These are phyloP conservation scores for Oegoconia quadripuncta DNA, from an alignment of 2,888 invertebrate genomes.

Conservation along the genomic window DNA sequence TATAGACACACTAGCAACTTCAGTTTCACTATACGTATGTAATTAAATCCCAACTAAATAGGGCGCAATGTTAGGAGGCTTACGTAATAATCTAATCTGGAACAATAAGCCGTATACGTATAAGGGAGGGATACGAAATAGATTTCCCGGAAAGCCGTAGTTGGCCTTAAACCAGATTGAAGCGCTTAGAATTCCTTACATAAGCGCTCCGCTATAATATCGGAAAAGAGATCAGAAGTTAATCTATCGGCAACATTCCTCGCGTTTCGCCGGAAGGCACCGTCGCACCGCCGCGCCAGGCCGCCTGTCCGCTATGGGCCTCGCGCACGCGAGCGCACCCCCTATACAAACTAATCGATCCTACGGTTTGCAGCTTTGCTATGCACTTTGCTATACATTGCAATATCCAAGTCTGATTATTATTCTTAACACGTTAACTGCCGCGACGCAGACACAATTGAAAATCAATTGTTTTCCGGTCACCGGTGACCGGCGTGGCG, in stretches of 20 bases:
- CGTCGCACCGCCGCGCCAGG: slow-evolving; percentile 40
- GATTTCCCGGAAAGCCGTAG: slow-evolving; percentile 52
- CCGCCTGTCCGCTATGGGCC: slow-evolving; percentile 33
- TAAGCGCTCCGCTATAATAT: slow-evolving; percentile 73
- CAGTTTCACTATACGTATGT: too few species aligned
- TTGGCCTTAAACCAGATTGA: slow-evolving; percentile 71
- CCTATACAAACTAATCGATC: slow-evolving; percentile 60
- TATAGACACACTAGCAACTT: too few species aligned
- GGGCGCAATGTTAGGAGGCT: too few species aligned
- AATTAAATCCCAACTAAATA: too few species aligned
- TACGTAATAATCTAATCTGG: slow-evolving; percentile 1
- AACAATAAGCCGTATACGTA: not conserved
- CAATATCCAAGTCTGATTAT: too few species aligned
- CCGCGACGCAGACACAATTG: too few species aligned
- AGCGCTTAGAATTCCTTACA: slow-evolving; percentile 74
- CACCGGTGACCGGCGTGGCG: too few species aligned
- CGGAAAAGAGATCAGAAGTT: slow-evolving; percentile 79
- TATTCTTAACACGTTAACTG: too few species aligned
- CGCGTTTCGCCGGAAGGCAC: slow-evolving; percentile 76
- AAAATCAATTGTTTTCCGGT: too few species aligned
- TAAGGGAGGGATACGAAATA: slow-evolving; percentile 32
- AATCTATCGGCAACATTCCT: slow-evolving; percentile 78
- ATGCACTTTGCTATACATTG: slow-evolving; percentile 42
- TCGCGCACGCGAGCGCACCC: slow-evolving; percentile 30
- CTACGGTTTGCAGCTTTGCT: slow-evolving; percentile 52